phyloP scores from a whole-genome alignment of 2,888 invertebrate species.

The Macaria liturata region DNA sequence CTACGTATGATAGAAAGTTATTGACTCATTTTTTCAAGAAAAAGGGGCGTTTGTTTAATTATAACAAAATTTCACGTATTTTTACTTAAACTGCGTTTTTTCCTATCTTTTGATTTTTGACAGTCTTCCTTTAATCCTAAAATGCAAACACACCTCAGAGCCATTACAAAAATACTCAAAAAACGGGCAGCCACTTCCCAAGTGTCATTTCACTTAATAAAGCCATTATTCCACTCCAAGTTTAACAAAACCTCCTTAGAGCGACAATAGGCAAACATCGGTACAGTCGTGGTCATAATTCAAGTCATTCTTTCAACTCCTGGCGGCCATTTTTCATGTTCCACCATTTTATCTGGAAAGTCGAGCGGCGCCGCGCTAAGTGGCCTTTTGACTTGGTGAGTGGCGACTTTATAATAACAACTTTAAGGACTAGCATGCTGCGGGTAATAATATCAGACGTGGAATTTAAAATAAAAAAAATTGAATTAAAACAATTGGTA shows the following conservation, averaged over 20 bases:
- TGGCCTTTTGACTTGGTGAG: conserved; percentile 62
- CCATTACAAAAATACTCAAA: conserved; percentile 3
- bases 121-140: no score
- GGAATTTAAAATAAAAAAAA: no score
- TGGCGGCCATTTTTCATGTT: conserved; percentile 68
- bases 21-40: no score
- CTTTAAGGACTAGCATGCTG: conserved; percentile 13
- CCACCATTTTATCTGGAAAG: conserved; percentile 65
- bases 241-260: conserved; percentile 32
- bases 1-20: no score
- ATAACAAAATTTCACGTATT: no score
- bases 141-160: no score
- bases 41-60: no score
- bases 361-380: conserved; percentile 66
- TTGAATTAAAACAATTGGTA: no score
- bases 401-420: conserved; percentile 37
- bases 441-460: no score
- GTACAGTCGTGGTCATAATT: conserved; percentile 58
- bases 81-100: no score
- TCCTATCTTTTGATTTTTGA: no score
- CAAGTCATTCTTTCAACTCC: conserved; percentile 58
- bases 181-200: conserved; percentile 5
- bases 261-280: conserved; percentile 51
- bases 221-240: conserved; percentile 17
- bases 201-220: conserved; percentile 19